Percentiles rank a stretch among this genome's conserved stretches.
phyloP scores from a whole-genome alignment of 2,888 invertebrate genomes.

The Parascotia fuliginaria region DNA sequence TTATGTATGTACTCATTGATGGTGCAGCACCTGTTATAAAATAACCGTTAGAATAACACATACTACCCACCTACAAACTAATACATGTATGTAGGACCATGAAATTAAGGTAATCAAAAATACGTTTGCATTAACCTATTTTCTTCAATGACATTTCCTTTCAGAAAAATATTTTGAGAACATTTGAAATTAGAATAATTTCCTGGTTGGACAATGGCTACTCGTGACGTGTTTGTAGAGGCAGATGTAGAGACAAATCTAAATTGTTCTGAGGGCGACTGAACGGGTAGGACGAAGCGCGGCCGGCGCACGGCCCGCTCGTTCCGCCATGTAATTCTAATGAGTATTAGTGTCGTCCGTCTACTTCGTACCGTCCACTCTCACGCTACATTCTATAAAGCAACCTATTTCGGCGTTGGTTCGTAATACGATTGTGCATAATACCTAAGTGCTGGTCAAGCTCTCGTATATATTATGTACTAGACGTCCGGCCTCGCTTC shows the following conservation, averaged over 20 bases:
- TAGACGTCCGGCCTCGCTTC: no score
- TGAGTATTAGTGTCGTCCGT: constrained; percentile 82
- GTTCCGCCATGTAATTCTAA: constrained; percentile 84
- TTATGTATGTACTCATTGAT: no score
- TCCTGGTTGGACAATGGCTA: not conserved
- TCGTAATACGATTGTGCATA: constrained; percentile 57
- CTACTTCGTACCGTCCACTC: constrained; percentile 56
- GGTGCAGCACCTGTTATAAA: no score
- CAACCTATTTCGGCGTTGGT: constrained; percentile 54
- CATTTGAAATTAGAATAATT: not conserved
- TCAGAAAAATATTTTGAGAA: no score
- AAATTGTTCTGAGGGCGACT: constrained; percentile 22
- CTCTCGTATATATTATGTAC: constrained; percentile 32
- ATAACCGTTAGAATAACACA: no score
- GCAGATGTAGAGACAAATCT: constrained; percentile 32
- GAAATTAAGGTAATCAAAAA: no score
- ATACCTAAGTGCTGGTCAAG: constrained; percentile 46
- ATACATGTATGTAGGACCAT: no score
- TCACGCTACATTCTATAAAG: constrained; percentile 51
- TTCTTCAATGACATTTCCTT: no score
- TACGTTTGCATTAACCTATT: no score
- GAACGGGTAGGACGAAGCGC: constrained; percentile 14
- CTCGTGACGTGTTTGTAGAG: constrained; percentile 7
- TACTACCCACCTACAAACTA: no score
- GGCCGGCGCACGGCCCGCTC: constrained; percentile 39